Conservation (phyloP, 2,797 vertebrate genomes). For the Emys orbicularis region DNA sequence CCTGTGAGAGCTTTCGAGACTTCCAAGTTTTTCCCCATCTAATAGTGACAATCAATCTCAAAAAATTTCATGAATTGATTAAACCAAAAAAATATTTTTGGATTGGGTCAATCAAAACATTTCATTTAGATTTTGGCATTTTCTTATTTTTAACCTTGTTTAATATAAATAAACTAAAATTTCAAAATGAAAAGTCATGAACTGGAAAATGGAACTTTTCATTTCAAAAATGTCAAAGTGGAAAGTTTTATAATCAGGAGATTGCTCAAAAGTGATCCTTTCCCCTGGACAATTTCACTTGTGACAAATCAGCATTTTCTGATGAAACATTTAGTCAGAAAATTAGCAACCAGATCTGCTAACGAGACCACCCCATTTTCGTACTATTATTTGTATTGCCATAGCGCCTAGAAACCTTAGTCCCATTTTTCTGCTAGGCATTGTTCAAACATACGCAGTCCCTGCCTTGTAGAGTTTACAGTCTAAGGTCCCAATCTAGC, state of each 20-base stretch:
- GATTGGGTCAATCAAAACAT: background rate
- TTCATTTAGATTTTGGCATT: background rate
- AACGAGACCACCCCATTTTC: background rate
- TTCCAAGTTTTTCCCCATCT: background rate
- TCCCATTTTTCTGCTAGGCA: background rate
- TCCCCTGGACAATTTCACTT: background rate
- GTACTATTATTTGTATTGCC: background rate
- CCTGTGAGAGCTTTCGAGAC: background rate
- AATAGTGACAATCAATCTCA: background rate
- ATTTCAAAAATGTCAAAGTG: background rate
- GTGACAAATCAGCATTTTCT: background rate
- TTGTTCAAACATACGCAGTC: background rate
- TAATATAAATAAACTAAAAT: background rate
- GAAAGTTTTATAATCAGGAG: accelerated
- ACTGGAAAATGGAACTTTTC: background rate
- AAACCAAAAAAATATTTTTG: background rate
- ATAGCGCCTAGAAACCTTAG: conserved; percentile 14
- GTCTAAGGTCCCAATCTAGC: background rate
- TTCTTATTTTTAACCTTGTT: background rate
- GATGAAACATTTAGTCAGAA: background rate
- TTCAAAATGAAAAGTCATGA: background rate
- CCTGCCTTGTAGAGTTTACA: background rate
- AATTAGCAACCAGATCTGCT: background rate
- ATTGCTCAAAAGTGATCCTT: background rate
- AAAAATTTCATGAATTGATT: background rate